Percentiles rank a stretch among this genome's conserved stretches.
Conservation (phyloP, 2,113 vertebrate species). For the Danionella cerebrum region DNA sequence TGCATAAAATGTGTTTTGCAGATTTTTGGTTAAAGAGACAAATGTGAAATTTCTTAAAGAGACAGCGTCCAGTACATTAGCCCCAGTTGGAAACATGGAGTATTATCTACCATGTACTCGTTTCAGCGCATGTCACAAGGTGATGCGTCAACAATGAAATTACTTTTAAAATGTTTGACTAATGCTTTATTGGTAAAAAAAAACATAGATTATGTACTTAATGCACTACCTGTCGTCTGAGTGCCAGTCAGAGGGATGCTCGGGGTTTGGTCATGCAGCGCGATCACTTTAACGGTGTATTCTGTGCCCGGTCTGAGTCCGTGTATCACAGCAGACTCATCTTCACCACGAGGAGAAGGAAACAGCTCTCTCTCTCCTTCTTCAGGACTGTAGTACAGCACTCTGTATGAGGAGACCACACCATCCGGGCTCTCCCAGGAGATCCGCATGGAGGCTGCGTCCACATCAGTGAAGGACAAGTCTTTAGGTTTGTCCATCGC, state of each 20-base stretch:
- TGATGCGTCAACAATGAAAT: too few species aligned
- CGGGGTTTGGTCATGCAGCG: conserved; percentile 81
- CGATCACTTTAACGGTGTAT: conserved; percentile 94
- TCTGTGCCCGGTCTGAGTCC: conserved; percentile 91
- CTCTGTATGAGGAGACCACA: conserved; percentile 82
- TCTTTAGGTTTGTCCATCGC: conserved; percentile 90
- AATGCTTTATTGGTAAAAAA: too few species aligned
- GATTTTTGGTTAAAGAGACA: too few species aligned
- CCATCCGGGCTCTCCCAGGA: conserved; percentile 94
- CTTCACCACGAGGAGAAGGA: conserved; percentile 78
- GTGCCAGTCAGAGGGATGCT: conserved; percentile 84
- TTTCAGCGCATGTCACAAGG: too few species aligned
- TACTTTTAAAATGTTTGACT: too few species aligned
- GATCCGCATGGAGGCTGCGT: conserved; percentile 89
- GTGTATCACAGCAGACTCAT: conserved; percentile 79
- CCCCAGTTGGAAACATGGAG: too few species aligned
- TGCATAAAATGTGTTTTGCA: too few species aligned
- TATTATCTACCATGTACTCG: too few species aligned
- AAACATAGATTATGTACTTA: background rate
- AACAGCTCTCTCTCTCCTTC: conserved; percentile 87
- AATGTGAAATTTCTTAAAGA: too few species aligned
- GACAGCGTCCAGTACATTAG: too few species aligned
- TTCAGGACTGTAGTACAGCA: conserved; percentile 86
- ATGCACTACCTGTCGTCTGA: conserved; percentile 83
- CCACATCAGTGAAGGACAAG: conserved; percentile 88